Evolutionary conservation across 2,888 invertebrate genomes (phyloP).

Genomic region (Ochropleura plecta): DNA sequence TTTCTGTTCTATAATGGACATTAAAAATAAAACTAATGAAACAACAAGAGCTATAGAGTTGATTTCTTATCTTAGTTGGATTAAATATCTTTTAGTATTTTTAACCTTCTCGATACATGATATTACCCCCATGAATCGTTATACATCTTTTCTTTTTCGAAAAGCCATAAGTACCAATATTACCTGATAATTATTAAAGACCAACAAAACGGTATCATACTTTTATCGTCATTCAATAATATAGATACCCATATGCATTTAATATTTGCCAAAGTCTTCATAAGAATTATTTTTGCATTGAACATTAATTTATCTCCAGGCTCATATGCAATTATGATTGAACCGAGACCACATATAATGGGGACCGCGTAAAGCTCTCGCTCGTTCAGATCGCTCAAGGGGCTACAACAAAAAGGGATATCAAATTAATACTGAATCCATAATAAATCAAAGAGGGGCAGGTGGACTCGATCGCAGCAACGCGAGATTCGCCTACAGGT

Average conservation of each 20-base stretch:
- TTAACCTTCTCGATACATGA: not conserved
- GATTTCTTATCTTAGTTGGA: constrained; percentile 5
- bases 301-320: constrained; percentile 83
- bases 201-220: constrained; percentile 22
- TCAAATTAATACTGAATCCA: constrained; percentile 91
- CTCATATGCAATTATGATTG: constrained; percentile 89
- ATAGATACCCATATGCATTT: constrained; percentile 26
- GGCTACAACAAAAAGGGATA: constrained; percentile 89
- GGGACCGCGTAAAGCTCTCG: constrained; percentile 83
- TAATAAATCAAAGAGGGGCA: constrained; percentile 90
- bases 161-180: constrained; percentile 17
- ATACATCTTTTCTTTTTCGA: not conserved
- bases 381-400: constrained; percentile 88
- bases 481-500: constrained; percentile 87
- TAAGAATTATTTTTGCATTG: constrained; percentile 79
- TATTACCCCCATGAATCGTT: not conserved
- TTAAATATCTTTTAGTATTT: constrained; percentile 7
- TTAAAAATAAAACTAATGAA: constrained; percentile 34
- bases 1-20: constrained; percentile 51
- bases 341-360: constrained; percentile 88
- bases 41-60: constrained; percentile 1
- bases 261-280: constrained; percentile 67
- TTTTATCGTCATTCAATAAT: constrained; percentile 46
- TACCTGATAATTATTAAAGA: constrained; percentile 15
- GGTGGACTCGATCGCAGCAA: constrained; percentile 87